Evolutionary conservation across 37 sponge, comb jelly and placozoan genomes (phyloP).

Genomic region (Diacarnus erythraeanus): DNA sequence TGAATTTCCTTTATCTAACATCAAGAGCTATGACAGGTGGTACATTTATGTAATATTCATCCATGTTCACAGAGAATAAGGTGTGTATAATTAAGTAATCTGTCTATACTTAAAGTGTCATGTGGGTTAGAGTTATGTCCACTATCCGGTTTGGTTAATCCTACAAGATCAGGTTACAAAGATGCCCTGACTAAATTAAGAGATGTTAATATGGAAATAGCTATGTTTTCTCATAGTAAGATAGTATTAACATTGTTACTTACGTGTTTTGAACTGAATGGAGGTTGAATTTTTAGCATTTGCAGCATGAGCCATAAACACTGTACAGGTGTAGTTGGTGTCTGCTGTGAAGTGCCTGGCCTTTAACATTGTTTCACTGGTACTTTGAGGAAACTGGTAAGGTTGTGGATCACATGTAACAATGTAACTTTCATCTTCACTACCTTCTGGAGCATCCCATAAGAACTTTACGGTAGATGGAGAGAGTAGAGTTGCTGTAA

Average conservation of each 20-base stretch:
- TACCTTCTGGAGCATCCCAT: background rate
- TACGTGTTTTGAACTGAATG: background rate
- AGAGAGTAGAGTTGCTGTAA: background rate
- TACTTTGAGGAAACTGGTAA: background rate
- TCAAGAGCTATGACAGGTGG: too few species aligned
- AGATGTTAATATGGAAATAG: background rate
- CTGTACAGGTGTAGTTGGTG: background rate
- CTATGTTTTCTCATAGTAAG: background rate
- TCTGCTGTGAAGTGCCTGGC: background rate
- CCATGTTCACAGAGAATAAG: background rate
- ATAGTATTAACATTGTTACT: background rate
- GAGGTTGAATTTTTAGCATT: background rate
- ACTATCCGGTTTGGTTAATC: too few species aligned
- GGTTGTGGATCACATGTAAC: constrained; percentile 1
- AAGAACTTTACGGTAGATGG: background rate
- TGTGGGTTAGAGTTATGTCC: too few species aligned
- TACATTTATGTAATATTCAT: background rate
- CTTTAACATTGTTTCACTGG: background rate
- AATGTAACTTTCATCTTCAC: background rate
- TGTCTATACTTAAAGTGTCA: background rate
- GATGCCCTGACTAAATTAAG: background rate
- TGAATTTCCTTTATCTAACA: too few species aligned
- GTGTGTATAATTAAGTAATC: background rate
- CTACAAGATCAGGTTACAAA: too few species aligned
- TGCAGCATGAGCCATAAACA: background rate